phyloP scores from a whole-genome alignment of 2,113 vertebrate species.

The Cyanoramphus novaezelandiae region DNA sequence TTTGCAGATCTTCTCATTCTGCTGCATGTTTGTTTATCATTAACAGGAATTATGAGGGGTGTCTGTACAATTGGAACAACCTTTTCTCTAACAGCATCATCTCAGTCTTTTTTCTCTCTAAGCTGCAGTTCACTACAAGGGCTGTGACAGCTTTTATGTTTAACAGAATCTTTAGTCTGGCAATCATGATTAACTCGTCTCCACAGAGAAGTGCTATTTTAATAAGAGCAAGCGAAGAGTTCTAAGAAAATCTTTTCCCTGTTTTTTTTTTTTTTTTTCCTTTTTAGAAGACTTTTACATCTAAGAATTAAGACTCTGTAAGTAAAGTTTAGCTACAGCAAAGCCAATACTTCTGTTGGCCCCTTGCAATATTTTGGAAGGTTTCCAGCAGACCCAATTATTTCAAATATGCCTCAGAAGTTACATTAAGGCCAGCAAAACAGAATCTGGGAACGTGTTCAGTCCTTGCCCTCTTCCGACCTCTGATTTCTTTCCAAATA shows the following conservation, averaged over 20 bases:
- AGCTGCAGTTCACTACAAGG: conserved; percentile 56
- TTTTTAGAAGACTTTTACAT: conserved; percentile 24
- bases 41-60: conserved; percentile 45
- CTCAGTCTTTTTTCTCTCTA: conserved; percentile 49
- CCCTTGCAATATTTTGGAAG: conserved; percentile 66
- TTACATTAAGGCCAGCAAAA: conserved; percentile 43
- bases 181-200: conserved; percentile 66
- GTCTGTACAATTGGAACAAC: conserved; percentile 36
- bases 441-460: conserved; percentile 43
- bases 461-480: conserved; percentile 26
- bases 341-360: conserved; percentile 39
- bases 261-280: background rate
- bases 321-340: conserved; percentile 51
- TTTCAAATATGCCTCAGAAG: conserved; percentile 70
- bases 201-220: conserved; percentile 68
- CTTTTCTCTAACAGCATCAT: conserved; percentile 38
- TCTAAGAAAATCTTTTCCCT: conserved; percentile 48
- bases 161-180: conserved; percentile 71
- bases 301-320: conserved; percentile 66
- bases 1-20: background rate
- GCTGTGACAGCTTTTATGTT: conserved; percentile 64
- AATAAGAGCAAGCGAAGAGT: conserved; percentile 62
- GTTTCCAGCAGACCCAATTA: conserved; percentile 67
- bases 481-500: conserved; percentile 60
- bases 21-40: conserved; percentile 29